Evolutionary conservation across 2,797 vertebrate genomes (phyloP), one percentile per base, ranked within the genome.

Genomic region (Sebastes paucispinis): DNA sequence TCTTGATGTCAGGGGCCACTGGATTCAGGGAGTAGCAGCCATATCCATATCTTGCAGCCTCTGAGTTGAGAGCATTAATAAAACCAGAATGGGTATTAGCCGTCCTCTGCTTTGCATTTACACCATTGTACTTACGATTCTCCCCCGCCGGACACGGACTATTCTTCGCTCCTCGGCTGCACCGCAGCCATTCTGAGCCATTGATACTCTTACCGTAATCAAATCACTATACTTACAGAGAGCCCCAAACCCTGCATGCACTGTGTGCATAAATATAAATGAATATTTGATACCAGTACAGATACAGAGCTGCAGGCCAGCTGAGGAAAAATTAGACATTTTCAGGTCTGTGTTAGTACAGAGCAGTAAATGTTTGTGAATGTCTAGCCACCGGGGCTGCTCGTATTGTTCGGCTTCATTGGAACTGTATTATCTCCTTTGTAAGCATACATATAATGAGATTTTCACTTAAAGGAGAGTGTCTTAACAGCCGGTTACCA

Each of bases 201-300:
- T 88, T 89, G 79, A 84, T 89, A 57, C 75, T 74, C 59, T 75
- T 77, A 73, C 69, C 52, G 47, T 87, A 76, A 83, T 87, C 34
- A 81, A 80, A 90, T 88, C 65, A 69, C 29, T 88, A 87, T 73
- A 66, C 63, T 82, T 81, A 79, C 29, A 52, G 50, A 57, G 58
- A 77, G 39, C 71, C 69, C 50, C 63, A 62, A 84, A 88, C 64
- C 8, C 74, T 55, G 73, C 55, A 63, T 55, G 73, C 52, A 63
- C 72, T 70, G 32, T 82, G 62, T 75, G 63, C 80, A 74, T 82
- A 76, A 81, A 82, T 86, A 83, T 73, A 80, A 83, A 91, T 84
- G 8, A 80, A 83, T 76, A 77, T 87, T 86, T 91, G 50, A 87
- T 83, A 75, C 24, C 31, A 63, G 25, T 60, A 81, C 47, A 81